These are phyloP conservation scores for Hyla sarda DNA, from an alignment of 2,113 vertebrate genomes.

Conservation along the genomic window DNA sequence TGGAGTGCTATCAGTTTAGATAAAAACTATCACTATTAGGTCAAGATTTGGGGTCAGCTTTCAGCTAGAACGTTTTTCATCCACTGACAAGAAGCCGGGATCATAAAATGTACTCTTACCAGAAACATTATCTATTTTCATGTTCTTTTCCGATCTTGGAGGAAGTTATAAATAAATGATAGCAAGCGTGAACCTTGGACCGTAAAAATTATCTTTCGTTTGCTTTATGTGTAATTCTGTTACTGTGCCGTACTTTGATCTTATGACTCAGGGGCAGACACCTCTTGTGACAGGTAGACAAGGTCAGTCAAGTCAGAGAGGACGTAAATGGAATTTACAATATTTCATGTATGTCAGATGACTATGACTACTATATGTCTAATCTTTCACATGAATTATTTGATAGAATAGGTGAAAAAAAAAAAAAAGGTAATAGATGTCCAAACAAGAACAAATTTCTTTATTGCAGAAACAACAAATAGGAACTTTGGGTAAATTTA, in stretches of 20 bases:
- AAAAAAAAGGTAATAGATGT: not conserved
- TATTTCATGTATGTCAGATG: not conserved
- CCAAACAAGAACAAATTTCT: not conserved
- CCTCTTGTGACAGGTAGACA: not conserved
- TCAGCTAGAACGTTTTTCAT: not conserved
- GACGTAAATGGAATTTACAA: not conserved
- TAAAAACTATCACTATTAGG: too few species aligned
- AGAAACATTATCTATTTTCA: not conserved
- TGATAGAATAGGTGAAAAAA: not conserved
- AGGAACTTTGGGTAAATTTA: too few species aligned
- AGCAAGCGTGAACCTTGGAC: not conserved
- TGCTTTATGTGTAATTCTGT: not conserved
- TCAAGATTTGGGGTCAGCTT: too few species aligned
- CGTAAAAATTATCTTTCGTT: not conserved
- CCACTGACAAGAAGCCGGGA: too few species aligned
- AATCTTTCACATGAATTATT: not conserved
- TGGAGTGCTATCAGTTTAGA: not conserved
- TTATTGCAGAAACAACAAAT: not conserved
- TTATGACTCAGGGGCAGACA: not conserved
- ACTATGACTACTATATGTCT: not conserved
- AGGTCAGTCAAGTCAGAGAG: not conserved
- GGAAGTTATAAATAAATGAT: not conserved
- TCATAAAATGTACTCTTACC: not conserved
- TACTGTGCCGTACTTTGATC: not conserved
- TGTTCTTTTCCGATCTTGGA: not conserved